Conservation (phyloP, 35 echinoderm and acorn worm genomes). For the Eucidaris tribuloides region DNA sequence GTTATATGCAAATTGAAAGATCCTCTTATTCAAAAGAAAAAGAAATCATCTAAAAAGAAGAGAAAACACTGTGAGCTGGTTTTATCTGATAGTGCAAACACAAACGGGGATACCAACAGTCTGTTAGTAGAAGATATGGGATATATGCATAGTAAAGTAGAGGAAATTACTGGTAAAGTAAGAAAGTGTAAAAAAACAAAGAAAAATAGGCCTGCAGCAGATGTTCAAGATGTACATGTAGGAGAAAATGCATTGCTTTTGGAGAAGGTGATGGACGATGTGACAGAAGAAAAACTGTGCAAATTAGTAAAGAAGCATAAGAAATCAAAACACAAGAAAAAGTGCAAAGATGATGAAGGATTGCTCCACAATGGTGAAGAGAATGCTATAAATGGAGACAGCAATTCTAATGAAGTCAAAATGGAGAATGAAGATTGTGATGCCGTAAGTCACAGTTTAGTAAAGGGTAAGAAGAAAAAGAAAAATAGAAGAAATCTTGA, state of each 20-base stretch:
- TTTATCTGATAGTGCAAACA: too few relatives aligned
- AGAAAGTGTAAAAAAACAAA: slow-evolving; percentile 27
- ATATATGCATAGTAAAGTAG: neutral
- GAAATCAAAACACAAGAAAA: too few relatives aligned
- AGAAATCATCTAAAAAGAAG: neutral
- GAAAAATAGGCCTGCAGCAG: neutral
- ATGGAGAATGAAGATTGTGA: neutral
- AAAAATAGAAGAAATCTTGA: neutral
- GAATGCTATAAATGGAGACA: neutral
- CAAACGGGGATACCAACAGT: too few relatives aligned
- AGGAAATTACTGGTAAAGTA: neutral
- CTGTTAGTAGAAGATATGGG: neutral
- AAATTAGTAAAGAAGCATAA: slow-evolving; percentile 65
- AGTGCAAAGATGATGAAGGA: too few relatives aligned
- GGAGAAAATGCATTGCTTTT: too few relatives aligned
- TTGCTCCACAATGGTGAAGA: too few relatives aligned
- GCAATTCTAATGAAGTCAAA: neutral
- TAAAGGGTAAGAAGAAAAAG: neutral
- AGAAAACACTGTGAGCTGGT: neutral
- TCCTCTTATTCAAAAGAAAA: neutral
- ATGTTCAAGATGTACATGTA: too few relatives aligned
- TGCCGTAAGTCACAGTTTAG: neutral
- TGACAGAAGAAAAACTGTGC: neutral
- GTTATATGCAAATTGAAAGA: neutral
- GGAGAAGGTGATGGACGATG: too few relatives aligned